Percentiles rank a stretch among this genome's conserved stretches.
These are phyloP conservation scores for Columbina picui DNA, from an alignment of 2,113 vertebrate genomes.

Conservation along the genomic window DNA sequence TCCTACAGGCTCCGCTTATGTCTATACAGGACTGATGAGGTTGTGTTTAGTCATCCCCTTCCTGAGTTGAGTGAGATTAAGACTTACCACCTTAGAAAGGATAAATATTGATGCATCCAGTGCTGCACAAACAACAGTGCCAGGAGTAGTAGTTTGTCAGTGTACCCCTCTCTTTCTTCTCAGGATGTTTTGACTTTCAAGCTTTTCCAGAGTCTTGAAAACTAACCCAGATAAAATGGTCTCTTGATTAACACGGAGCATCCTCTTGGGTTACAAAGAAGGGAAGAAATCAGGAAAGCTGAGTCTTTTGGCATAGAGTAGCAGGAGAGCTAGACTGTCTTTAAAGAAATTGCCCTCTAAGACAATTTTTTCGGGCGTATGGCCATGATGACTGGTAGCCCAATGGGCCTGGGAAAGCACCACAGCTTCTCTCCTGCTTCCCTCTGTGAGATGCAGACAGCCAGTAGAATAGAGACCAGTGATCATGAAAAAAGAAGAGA, in stretches of 20 bases:
- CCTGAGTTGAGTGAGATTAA: neutral
- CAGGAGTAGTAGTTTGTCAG: neutral
- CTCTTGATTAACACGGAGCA: neutral
- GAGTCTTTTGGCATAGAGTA: neutral
- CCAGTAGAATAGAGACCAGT: neutral
- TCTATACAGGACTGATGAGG: rapidly evolving
- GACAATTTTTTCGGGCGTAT: neutral
- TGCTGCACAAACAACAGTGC: neutral
- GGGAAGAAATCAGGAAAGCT: neutral
- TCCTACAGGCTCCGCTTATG: neutral
- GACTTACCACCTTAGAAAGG: neutral
- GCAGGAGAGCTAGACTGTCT: neutral
- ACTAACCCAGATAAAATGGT: neutral
- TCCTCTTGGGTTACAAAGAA: neutral
- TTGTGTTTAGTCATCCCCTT: neutral
- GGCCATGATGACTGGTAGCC: neutral
- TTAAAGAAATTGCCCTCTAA: neutral
- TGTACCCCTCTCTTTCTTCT: neutral
- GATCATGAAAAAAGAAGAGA: neutral
- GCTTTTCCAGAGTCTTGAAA: neutral
- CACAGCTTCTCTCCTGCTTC: neutral
- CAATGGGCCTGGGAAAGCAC: neutral
- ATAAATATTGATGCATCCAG: neutral
- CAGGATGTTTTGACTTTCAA: neutral
- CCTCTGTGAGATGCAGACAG: neutral